Base-by-base conservation (phyloP, 30 jellyfish, hydroid and myxozoan genomes). In the Clytia hemisphaerica region DNA sequence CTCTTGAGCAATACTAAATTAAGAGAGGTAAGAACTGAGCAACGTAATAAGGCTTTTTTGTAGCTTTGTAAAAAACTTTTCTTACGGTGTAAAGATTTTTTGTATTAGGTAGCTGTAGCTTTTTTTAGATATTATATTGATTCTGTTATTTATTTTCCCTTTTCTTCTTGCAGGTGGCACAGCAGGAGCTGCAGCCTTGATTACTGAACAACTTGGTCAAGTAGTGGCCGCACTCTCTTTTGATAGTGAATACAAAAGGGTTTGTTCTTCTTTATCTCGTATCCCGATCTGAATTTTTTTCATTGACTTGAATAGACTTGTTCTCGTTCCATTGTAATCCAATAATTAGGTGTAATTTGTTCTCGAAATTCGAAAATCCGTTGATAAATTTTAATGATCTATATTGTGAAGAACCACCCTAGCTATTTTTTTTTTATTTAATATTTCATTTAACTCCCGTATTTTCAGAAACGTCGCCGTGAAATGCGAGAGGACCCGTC, bases 181-280 rank as follows among this genome's bases (percentile, higher is more conserved):
- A 0, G 65, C 58, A 18, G 72, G 54, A 0, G 84, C 84, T 2
- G 73, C 72, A 51, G 53, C 84, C 27, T 27, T 34, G 44, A 72
- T 72, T 12, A 48, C 84, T 7, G 84, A 72, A 32, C 84, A 72
- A 57, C 77, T 72, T 51, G 84, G 84, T 0, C 62, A 53, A 24
- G 84, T 53, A 0, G 84, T 72, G 0, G 84, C 84, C 0, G 84
- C 78, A 22, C 24, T 72, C 79, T 51, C 84, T 29, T 72, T 72
- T 72, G 84, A 72, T 40, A 19, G 62, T 4, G 84, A 72, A 28
- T 72, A 72, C 58, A 24, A 72, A 53, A 54, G 63, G 81, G 84
- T 72, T 2, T 6, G 78, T 42, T 25, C 7, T 3, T 62, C 18
- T n/a, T n/a, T n/a, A n/a, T n/a, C n/a, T n/a, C n/a, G n/a, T n/a